A percentile compares a stretch with the other conserved stretches of the same genome.
Conservation (phyloP, 2,113 vertebrate species). For the Poeciliopsis occidentalis region DNA sequence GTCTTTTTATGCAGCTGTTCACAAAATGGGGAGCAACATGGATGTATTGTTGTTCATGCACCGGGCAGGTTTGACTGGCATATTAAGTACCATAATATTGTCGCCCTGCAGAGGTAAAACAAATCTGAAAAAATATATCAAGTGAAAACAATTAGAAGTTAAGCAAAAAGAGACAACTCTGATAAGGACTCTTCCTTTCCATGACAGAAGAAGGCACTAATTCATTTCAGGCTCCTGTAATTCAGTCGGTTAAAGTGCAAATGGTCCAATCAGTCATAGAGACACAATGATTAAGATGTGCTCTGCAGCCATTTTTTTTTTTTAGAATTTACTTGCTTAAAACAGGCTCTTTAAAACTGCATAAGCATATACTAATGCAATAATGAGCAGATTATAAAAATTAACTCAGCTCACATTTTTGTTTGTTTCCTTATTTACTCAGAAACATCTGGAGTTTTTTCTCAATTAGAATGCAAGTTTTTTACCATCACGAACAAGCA, state of each 20-base stretch:
- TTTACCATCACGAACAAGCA: constrained; percentile 4
- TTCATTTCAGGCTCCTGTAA: constrained; percentile 43
- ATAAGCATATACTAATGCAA: constrained; percentile 19
- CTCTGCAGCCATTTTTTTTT: constrained; percentile 31
- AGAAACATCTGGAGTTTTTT: neutral
- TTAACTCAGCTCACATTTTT: constrained; percentile 1
- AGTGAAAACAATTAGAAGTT: neutral
- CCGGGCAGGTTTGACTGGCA: neutral
- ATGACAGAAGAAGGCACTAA: constrained; percentile 38
- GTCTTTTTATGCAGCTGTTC: neutral
- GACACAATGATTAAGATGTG: constrained; percentile 51
- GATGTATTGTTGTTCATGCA: neutral
- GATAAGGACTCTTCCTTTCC: constrained; percentile 1
- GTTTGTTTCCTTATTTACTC: neutral
- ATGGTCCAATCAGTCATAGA: constrained; percentile 65
- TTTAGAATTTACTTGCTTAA: constrained; percentile 27
- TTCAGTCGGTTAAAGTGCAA: constrained; percentile 52
- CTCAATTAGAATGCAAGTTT: neutral
- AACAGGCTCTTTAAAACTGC: constrained; percentile 17
- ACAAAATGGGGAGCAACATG: neutral
- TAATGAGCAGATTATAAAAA: constrained; percentile 9
- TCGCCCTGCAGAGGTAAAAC: neutral
- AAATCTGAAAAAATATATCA: neutral
- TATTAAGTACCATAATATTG: neutral
- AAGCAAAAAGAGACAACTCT: neutral